These are phyloP conservation scores for Diaphora mendica DNA, from an alignment of 2,888 invertebrate species.

Conservation along the genomic window DNA sequence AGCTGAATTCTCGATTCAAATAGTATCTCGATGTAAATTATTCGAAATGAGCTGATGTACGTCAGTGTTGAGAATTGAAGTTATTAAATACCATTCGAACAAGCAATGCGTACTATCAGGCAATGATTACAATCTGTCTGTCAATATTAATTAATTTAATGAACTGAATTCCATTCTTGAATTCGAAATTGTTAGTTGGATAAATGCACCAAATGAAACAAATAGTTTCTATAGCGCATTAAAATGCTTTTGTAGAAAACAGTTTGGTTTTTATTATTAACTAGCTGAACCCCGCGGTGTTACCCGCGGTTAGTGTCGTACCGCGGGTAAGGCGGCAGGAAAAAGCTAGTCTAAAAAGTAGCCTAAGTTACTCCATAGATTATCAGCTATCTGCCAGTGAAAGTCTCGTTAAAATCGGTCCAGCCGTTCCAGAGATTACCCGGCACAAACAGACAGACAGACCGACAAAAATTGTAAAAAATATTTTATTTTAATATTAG, in stretches of 20 bases:
- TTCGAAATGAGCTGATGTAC: not conserved
- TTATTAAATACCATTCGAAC: not conserved
- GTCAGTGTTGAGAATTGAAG: not conserved
- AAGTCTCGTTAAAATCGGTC: too few relatives aligned
- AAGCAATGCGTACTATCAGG: not conserved
- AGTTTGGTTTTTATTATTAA: too few relatives aligned
- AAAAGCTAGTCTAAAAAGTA: too few relatives aligned
- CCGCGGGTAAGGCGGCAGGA: too few relatives aligned
- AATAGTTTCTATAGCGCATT: not conserved
- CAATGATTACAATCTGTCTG: not conserved
- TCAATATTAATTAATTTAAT: not conserved
- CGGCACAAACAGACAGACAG: too few relatives aligned
- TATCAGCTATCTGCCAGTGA: too few relatives aligned
- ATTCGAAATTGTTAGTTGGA: not conserved
- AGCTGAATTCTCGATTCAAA: not conserved
- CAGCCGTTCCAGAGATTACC: too few relatives aligned
- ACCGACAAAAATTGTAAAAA: too few relatives aligned
- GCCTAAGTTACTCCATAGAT: too few relatives aligned
- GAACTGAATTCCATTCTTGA: not conserved
- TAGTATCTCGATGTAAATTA: not conserved
- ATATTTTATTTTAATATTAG: too few relatives aligned
- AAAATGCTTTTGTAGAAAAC: not conserved
- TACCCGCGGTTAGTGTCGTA: too few relatives aligned
- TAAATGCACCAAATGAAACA: not conserved
- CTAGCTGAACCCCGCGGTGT: too few relatives aligned